Conservation (phyloP, 2,888 invertebrate species). For the Drosophila kanekoi region DNA sequence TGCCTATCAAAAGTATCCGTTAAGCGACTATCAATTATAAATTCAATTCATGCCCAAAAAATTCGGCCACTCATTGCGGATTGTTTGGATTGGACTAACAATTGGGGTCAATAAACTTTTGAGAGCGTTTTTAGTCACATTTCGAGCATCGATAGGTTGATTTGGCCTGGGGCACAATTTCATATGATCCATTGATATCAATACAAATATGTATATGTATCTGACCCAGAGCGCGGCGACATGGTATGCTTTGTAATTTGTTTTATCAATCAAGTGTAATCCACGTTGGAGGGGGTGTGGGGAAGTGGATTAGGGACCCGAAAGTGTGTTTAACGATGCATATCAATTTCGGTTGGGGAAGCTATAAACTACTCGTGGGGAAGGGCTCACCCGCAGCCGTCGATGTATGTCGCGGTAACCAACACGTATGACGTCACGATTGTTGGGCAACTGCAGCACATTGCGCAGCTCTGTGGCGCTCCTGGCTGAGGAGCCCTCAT, state of each 20-base stretch:
- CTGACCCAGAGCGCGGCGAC: conserved; percentile 8
- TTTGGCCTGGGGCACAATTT: conserved; percentile 44
- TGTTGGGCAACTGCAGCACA: conserved; percentile 89
- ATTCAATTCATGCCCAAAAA: conserved; percentile 59
- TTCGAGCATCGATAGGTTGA: conserved; percentile 42
- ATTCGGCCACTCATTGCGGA: conserved; percentile 47
- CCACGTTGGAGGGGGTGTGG: conserved; percentile 12
- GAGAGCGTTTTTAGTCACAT: conserved; percentile 30
- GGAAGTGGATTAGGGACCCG: conserved; percentile 12
- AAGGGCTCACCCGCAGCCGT: conserved; percentile 89
- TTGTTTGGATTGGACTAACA: conserved; percentile 29
- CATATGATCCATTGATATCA: conserved; percentile 28
- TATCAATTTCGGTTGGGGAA: conserved; percentile 50
- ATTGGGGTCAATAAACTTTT: conserved; percentile 65
- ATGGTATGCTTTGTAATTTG: conserved; percentile 18
- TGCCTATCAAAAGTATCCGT: background rate
- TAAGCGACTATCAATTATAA: conserved; percentile 49
- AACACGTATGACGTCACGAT: conserved; percentile 90
- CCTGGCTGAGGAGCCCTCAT: conserved; percentile 91
- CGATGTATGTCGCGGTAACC: conserved; percentile 94
- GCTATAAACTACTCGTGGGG: background rate
- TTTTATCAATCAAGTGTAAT: conserved; percentile 57
- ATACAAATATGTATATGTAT: conserved; percentile 10
- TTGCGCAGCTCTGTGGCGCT: conserved; percentile 90
- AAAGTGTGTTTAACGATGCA: conserved; percentile 65